These are phyloP conservation scores for Leptinotarsa rubiginosa DNA, from an alignment of 2,888 invertebrate genomes.

Conservation along the genomic window DNA sequence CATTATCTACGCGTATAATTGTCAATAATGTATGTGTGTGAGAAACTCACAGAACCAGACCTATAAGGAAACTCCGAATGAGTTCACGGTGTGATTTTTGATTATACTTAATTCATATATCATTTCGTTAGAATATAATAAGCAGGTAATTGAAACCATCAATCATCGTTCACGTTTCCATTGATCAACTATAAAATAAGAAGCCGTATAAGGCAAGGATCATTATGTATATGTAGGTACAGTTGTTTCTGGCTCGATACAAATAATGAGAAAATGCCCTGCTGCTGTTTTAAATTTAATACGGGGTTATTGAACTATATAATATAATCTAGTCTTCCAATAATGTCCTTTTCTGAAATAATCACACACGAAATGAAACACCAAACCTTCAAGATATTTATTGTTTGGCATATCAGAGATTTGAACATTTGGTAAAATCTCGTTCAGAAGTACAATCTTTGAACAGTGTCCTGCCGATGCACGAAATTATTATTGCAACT, in stretches of 20 bases:
- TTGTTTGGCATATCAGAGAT: no score
- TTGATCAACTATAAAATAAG: slow-evolving; percentile 18
- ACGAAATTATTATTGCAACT: no score
- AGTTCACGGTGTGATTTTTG: not conserved
- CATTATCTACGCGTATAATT: no score
- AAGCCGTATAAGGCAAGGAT: slow-evolving; percentile 21
- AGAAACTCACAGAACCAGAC: not conserved
- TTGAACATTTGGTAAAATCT: no score
- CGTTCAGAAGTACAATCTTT: no score
- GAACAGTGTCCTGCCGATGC: no score
- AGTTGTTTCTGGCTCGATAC: slow-evolving; percentile 12
- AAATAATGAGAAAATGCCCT: not conserved
- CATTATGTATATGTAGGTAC: slow-evolving; percentile 19
- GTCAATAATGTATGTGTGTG: not conserved
- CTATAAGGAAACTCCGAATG: not conserved
- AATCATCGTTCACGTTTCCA: slow-evolving; percentile 1
- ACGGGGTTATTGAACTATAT: not conserved
- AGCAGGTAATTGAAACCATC: slow-evolving; percentile 13
- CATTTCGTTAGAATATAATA: not conserved
- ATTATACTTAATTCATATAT: not conserved
- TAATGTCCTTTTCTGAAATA: no score
- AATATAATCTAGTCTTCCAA: no score
- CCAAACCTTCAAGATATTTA: no score
- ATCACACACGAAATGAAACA: no score
- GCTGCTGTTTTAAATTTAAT: not conserved